Conservation (phyloP, 2,888 invertebrate species). For the Acanthococcus lagerstroemiae region DNA sequence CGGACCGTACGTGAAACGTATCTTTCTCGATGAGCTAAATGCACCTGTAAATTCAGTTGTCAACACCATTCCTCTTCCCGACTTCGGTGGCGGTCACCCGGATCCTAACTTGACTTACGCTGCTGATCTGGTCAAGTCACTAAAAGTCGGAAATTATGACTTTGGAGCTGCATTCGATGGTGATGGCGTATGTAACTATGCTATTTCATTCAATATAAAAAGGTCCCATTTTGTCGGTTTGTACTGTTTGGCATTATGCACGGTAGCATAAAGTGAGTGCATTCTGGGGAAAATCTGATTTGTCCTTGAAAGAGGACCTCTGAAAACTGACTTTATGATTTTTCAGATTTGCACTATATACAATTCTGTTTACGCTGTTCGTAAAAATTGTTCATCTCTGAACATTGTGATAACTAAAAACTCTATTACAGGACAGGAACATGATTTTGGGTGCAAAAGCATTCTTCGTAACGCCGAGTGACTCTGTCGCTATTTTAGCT, state of each 20-base stretch:
- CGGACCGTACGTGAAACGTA: conserved; percentile 83
- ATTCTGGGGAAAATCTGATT: too few species aligned
- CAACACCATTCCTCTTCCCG: conserved; percentile 70
- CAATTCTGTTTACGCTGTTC: too few species aligned
- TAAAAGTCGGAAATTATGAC: conserved; percentile 53
- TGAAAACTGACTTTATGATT: too few species aligned
- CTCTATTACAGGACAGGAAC: conserved; percentile 73
- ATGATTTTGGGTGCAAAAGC: conserved; percentile 93
- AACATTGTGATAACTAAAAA: too few species aligned
- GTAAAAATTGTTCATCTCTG: too few species aligned
- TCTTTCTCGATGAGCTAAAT: conserved; percentile 78
- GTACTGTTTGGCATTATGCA: too few species aligned
- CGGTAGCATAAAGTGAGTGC: too few species aligned
- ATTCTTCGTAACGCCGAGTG: conserved; percentile 97
- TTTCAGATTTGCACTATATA: too few species aligned
- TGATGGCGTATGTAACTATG: conserved; percentile 58
- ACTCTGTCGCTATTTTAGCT: conserved; percentile 89
- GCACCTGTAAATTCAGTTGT: conserved; percentile 60
- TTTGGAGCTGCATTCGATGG: conserved; percentile 98
- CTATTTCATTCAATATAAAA: too few species aligned
- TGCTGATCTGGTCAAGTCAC: conserved; percentile 56
- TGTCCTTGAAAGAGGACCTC: too few species aligned
- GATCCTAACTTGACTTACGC: conserved; percentile 94
- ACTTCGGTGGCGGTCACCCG: conserved; percentile 93
- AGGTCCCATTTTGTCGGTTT: too few species aligned